phyloP scores from a whole-genome alignment of 1,140 invertebrate genomes.

The Zelostemma sp. region DNA sequence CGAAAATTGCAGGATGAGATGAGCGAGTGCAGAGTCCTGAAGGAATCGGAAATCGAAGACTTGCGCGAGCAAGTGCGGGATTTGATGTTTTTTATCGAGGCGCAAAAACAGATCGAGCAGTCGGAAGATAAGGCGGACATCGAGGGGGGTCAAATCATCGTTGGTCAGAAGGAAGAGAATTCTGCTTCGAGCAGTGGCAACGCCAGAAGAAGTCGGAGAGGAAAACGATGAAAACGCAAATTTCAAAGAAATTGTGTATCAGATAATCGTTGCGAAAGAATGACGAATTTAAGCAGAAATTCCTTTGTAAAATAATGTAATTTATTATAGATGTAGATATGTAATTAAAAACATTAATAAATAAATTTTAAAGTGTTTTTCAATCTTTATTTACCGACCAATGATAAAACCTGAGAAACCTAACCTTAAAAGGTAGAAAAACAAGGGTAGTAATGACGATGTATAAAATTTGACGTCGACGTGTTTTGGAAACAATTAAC shows the following conservation, averaged over 20 bases:
- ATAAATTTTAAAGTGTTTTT: too few relatives aligned
- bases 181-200: constrained; percentile 11
- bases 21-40: constrained; percentile 62
- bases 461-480: too few relatives aligned
- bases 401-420: too few relatives aligned
- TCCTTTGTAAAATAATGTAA: too few relatives aligned
- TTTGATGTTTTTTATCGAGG: constrained; percentile 75
- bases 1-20: constrained; percentile 42
- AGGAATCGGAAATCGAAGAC: constrained; percentile 83
- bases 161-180: constrained; percentile 53
- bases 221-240: constrained; percentile 25
- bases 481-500: not conserved
- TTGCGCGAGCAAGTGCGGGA: constrained; percentile 95
- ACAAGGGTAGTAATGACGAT: too few relatives aligned
- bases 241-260: too few relatives aligned
- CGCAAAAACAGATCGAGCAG: constrained; percentile 36
- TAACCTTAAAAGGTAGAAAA: too few relatives aligned
- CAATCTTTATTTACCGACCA: too few relatives aligned
- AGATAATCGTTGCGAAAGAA: too few relatives aligned
- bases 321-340: too few relatives aligned
- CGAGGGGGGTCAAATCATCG: constrained; percentile 77
- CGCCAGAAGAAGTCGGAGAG: constrained; percentile 18
- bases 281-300: too few relatives aligned
- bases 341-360: too few relatives aligned
- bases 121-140: constrained; percentile 77